Conservation (phyloP, 1,140 invertebrate genomes). For the Sitophilus oryzae region DNA sequence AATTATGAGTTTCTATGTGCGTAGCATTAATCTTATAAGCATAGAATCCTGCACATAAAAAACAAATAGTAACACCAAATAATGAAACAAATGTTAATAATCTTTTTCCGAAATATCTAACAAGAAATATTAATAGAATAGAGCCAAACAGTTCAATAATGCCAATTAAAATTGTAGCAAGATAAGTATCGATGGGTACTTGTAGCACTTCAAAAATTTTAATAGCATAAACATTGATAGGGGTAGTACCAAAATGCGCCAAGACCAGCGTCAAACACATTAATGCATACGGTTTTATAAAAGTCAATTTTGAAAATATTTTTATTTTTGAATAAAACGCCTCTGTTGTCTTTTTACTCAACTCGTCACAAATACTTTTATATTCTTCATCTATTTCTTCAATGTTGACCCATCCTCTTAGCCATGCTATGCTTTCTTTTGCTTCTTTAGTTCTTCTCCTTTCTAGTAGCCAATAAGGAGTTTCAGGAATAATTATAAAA, state of each 20-base stretch:
- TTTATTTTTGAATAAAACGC: no score
- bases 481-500: constrained; percentile 67
- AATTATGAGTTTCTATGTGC: neutral
- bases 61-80: constrained; percentile 54
- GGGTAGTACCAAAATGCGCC: constrained; percentile 58
- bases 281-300: constrained; percentile 58
- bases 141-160: constrained; percentile 60
- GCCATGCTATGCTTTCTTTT: constrained; percentile 53
- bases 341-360: neutral
- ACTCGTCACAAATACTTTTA: constrained; percentile 39
- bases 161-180: constrained; percentile 64
- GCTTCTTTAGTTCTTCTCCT: constrained; percentile 55
- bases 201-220: constrained; percentile 61
- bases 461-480: constrained; percentile 66
- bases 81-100: constrained; percentile 61
- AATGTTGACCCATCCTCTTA: constrained; percentile 59
- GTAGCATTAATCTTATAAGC: constrained; percentile 39
- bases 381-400: constrained; percentile 53
- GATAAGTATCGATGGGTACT: constrained; percentile 66
- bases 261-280: constrained; percentile 61
- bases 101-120: constrained; percentile 66
- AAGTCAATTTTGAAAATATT: constrained; percentile 49
- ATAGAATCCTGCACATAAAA: constrained; percentile 54
- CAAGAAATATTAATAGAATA: constrained; percentile 54
- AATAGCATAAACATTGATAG: constrained; percentile 66